Conservation (phyloP, 1,140 invertebrate genomes). For the Whitmania pigra region DNA sequence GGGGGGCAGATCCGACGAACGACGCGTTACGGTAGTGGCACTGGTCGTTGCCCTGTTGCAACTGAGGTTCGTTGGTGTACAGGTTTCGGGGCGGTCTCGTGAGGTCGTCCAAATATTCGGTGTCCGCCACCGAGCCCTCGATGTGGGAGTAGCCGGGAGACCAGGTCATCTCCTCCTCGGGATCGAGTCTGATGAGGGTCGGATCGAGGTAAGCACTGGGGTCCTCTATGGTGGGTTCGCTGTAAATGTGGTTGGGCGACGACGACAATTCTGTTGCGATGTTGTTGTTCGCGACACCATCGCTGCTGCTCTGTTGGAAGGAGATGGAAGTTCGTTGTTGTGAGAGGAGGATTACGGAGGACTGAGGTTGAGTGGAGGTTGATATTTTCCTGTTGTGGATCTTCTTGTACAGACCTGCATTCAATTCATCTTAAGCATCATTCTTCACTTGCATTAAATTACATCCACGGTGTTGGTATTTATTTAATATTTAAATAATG, state of each 20-base stretch:
- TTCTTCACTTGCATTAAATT: no score
- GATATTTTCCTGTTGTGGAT: no score
- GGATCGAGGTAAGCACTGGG: slow-evolving; percentile 15
- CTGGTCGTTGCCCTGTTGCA: no score
- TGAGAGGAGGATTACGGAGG: background rate
- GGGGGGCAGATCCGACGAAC: no score
- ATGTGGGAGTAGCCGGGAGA: background rate
- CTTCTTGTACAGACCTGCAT: no score
- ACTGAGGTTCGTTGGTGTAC: no score
- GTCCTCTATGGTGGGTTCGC: slow-evolving; percentile 7
- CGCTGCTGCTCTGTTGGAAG: background rate
- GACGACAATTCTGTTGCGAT: background rate
- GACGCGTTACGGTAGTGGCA: no score
- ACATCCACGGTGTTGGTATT: no score
- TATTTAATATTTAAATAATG: no score
- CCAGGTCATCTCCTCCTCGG: background rate
- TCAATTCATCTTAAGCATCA: no score
- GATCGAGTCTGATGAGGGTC: background rate
- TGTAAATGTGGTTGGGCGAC: slow-evolving; percentile 14
- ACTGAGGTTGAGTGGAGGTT: background rate
- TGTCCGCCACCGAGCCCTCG: slow-evolving; percentile 18
- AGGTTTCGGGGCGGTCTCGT: background rate
- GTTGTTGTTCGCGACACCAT: background rate
- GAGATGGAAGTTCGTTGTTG: background rate
- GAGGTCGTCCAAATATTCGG: slow-evolving; percentile 11